These are phyloP conservation scores for Hippolais icterina DNA, from an alignment of 2,113 vertebrate species.

Conservation along the genomic window DNA sequence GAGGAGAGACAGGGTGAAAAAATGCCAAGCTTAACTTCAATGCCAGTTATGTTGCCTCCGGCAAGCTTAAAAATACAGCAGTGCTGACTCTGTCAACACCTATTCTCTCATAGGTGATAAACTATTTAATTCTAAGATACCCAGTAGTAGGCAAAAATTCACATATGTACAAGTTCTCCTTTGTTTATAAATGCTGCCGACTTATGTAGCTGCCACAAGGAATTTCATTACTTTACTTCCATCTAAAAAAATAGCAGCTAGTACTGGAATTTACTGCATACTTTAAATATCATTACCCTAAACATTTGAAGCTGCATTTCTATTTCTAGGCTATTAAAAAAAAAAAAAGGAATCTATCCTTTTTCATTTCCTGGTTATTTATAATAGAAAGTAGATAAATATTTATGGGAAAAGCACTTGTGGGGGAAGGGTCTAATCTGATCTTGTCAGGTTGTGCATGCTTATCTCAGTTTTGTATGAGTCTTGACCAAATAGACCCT, in stretches of 20 bases:
- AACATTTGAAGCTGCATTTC: conserved; percentile 22
- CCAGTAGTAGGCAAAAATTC: conserved; percentile 4
- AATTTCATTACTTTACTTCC: conserved; percentile 19
- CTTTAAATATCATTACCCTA: background rate
- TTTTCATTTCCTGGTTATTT: conserved; percentile 51
- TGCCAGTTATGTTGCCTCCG: background rate
- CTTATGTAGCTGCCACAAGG: background rate
- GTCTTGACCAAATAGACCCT: conserved; percentile 63
- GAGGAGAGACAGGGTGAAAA: conserved; percentile 10
- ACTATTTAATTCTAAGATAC: background rate
- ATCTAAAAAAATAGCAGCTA: background rate
- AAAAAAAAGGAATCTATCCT: background rate
- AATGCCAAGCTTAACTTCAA: conserved; percentile 22
- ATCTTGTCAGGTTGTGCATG: conserved; percentile 61
- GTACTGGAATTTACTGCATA: conserved; percentile 18
- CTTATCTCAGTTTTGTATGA: conserved; percentile 62
- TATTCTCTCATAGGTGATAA: conserved; percentile 19
- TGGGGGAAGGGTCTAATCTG: conserved; percentile 61
- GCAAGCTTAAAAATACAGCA: conserved; percentile 33
- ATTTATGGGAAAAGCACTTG: conserved; percentile 53
- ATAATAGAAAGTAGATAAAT: conserved; percentile 61
- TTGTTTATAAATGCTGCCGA: background rate
- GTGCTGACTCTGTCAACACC: conserved; percentile 5
- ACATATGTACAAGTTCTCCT: conserved; percentile 2
- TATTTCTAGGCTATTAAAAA: background rate